Base-by-base conservation (phyloP, 2,113 vertebrate species). In the Noturus placidus region DNA sequence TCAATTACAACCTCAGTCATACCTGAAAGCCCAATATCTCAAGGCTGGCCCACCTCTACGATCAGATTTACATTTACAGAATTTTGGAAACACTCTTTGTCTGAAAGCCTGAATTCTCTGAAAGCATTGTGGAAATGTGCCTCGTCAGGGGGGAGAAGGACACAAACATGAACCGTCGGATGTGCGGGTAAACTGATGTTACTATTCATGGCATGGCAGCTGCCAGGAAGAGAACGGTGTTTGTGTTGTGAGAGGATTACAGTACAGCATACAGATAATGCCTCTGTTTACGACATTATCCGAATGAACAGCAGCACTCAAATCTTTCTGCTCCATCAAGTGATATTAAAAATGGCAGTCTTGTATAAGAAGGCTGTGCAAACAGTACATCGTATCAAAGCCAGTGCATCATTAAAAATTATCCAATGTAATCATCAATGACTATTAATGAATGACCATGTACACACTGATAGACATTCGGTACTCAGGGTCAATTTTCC, bases 211-310 rank as follows among this genome's bases (percentile, higher is more conserved):
- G 78, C 11, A 9, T 25, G 25, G 69, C 89, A 87, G 86, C 83
- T 87, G 88, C 57, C 85, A 61, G n/a, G 20, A 89, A 30, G 70
- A 86, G 27, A 38, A 27, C 30, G 20, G 6, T 14, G 27, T 56
- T 54, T 61, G 69, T 85, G 84, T 27, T 82, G 50, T 86, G 83
- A 78, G 87, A 86, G 80, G 86, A 88, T 90, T 90, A 86, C 54
- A 33, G 9, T 52, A 30, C 22, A 86, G 54, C 50, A 11, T 30
- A n/a, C 52, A 78, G 80, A 82, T 82, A 82, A 61, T 54, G 72
- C 54, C 54, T 35, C 54, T n/a, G 77, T 70, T 85, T 74, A 88
- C 22, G 69, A 77, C 54, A 82, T 86, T 74, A 88, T 81, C 87
- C 35, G 69, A 82, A 76, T 85, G 59, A 87, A 89, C 61, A 76